Evolutionary conservation across 1,140 invertebrate genomes (phyloP).

Genomic region (Magallana angulata): DNA sequence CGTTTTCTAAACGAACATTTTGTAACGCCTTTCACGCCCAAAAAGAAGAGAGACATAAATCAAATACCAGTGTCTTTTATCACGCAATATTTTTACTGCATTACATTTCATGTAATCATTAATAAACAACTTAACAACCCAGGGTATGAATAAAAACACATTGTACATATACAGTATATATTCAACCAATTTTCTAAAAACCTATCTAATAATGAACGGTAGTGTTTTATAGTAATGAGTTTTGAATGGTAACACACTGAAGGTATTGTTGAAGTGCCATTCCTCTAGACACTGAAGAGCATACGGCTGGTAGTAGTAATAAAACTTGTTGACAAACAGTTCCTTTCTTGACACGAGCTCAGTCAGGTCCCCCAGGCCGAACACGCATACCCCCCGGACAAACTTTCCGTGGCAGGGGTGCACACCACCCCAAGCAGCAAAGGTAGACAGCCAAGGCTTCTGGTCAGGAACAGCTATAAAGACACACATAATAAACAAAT

Average conservation of each 20-base stretch:
- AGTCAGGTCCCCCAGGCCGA: conserved; percentile 72
- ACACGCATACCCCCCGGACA: conserved; percentile 72
- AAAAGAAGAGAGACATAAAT: too few species aligned
- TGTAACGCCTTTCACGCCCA: too few species aligned
- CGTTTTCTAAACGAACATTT: too few species aligned
- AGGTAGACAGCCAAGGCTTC: conserved; percentile 70
- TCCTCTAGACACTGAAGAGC: conserved; percentile 76
- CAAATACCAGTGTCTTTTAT: too few species aligned
- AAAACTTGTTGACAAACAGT: conserved; percentile 77
- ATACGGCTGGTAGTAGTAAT: conserved; percentile 68
- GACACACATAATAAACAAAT: neutral
- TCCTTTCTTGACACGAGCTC: conserved; percentile 64
- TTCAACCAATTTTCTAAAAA: too few species aligned
- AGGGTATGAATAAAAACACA: too few species aligned
- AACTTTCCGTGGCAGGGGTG: conserved; percentile 65
- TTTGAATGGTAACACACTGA: conserved; percentile 56
- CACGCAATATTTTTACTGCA: too few species aligned
- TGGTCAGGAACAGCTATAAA: conserved; percentile 66
- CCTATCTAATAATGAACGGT: conserved; percentile 55
- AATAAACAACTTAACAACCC: too few species aligned
- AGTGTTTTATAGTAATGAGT: conserved; percentile 64
- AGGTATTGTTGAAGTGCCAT: conserved; percentile 63
- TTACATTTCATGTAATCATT: too few species aligned
- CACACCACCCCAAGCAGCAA: conserved; percentile 64
- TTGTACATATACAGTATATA: too few species aligned